Evolutionary conservation across 1,140 invertebrate species (phyloP), one percentile per base, ranked within the genome.

Genomic region (Cataglyphis hispanica): DNA sequence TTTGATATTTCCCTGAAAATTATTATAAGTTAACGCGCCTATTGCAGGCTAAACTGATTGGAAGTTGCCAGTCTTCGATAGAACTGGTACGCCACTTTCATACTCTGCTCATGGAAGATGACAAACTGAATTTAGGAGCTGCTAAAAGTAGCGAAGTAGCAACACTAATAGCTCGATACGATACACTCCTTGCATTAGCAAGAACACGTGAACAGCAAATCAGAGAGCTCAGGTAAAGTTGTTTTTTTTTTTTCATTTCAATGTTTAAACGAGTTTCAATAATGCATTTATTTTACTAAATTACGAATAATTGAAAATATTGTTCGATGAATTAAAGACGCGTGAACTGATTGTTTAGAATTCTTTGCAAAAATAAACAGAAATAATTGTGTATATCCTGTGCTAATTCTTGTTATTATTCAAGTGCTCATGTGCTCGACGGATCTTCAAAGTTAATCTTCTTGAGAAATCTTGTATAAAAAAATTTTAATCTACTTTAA

Each of bases 81-180:
- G 98, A 98, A 93, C 93, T 98, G 22, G 96, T 98, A 0, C 97
- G 97, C 91, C 97, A 98, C 95, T 95, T 98, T 19, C 97, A 97
- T 76, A 95, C 96, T 58, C 91, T 98, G 10, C 94, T 98, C 2
- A 93, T 97, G 5, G 96, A 96, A 53, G 97, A 98, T 92, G 97
- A 97, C 88, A 96, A 97, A 69, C 96, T 97, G 27, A 96, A 95
- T 5, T 94, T 95, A 69, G 96, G 97, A 74, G 96, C 97, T 86
- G 96, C 97, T 3, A 96, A 96, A 92, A 95, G 96, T 50, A 95
- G 95, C 4, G 96, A 97, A 92, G 97, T 98, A 10, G 93, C 96
- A 86, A 95, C 96, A 69, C 94, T 98, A 19, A 94, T 96, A 11
- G 91, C 96, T 67, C 96, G 96, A 92, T 98, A 97, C 93, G 96